Evolutionary conservation across 2,797 vertebrate species (phyloP).

Genomic region (Coracias cyanogaster): DNA sequence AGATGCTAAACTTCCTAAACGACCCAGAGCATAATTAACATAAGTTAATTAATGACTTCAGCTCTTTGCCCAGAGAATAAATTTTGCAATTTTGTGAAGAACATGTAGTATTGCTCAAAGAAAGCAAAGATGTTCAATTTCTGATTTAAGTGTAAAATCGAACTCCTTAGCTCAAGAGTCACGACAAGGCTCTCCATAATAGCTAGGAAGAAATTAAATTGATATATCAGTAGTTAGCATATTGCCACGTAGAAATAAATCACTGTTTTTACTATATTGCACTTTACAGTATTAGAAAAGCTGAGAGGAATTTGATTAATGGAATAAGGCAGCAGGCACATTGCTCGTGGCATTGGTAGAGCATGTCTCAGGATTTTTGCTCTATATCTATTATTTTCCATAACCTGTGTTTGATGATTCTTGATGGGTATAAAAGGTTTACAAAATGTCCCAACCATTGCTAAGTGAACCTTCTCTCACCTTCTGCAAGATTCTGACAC

Average conservation of each 20-base stretch:
- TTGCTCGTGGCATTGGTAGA: background rate
- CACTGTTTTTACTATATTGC: background rate
- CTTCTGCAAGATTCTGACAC: background rate
- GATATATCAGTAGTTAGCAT: background rate
- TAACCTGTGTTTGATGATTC: background rate
- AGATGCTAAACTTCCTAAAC: background rate
- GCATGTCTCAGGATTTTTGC: background rate
- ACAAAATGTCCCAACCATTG: background rate
- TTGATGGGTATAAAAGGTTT: background rate
- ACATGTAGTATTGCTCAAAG: background rate
- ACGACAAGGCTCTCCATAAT: background rate
- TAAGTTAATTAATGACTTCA: background rate
- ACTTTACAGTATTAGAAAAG: background rate
- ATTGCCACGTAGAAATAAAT: constrained; percentile 11
- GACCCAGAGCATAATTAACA: background rate
- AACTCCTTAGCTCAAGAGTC: background rate
- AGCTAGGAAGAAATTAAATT: background rate
- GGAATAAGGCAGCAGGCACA: background rate
- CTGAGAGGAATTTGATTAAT: background rate
- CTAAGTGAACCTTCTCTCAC: background rate
- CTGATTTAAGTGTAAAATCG: background rate
- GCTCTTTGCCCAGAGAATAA: background rate
- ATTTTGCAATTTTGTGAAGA: background rate
- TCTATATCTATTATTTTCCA: background rate
- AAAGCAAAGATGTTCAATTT: background rate